A percentile compares a stretch with the other conserved stretches of the same genome.
phyloP scores from a whole-genome alignment of 2,113 vertebrate genomes.

The Antechinus flavipes region DNA sequence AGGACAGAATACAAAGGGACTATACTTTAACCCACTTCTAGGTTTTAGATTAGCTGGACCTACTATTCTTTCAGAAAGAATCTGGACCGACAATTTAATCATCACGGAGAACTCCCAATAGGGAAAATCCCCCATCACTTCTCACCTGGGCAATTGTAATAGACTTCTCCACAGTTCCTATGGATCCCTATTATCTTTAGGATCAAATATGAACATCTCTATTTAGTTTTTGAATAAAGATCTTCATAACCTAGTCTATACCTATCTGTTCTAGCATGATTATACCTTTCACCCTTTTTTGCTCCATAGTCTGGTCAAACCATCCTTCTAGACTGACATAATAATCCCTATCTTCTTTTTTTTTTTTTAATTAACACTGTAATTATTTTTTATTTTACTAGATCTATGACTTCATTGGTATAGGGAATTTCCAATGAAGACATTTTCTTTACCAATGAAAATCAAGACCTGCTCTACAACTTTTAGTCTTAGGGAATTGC shows the following conservation, averaged over 20 bases:
- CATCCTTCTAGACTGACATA: not conserved
- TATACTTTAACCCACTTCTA: no score
- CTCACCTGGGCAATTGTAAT: not conserved
- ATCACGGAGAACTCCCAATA: not conserved
- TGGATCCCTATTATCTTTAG: not conserved
- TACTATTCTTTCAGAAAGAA: not conserved
- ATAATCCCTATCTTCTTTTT: not conserved
- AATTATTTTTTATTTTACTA: not conserved
- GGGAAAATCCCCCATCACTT: not conserved
- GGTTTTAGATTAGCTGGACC: not conserved
- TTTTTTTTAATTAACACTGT: no score
- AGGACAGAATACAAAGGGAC: no score
- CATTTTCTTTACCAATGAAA: not conserved
- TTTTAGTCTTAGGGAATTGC: not conserved
- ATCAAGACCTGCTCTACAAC: not conserved
- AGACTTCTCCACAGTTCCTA: not conserved
- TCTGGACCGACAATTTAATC: not conserved
- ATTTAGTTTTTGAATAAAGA: not conserved
- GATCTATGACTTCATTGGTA: not conserved
- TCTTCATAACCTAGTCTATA: not conserved
- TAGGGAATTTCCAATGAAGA: not conserved
- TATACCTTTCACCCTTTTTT: not conserved
- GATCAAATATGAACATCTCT: not conserved
- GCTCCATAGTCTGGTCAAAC: not conserved
- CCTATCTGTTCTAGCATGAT: not conserved